Base-by-base conservation (phyloP, 2,797 vertebrate genomes). In the Hephaestus fuliginosus region DNA sequence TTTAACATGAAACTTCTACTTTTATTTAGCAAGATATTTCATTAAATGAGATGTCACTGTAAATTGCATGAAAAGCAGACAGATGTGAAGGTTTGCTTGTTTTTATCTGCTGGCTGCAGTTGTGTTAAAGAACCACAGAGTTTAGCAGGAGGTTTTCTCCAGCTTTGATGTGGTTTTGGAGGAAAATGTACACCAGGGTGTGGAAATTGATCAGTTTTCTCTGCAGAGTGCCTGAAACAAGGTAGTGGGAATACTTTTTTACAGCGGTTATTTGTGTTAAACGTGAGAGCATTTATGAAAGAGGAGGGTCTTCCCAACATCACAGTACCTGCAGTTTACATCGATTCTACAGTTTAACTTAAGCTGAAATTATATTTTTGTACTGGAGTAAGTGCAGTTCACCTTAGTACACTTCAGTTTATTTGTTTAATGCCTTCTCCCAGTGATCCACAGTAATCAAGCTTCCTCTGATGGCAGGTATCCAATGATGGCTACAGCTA, bases 401-500 rank as follows among this genome's bases (percentile, higher is more conserved):
- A 25, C 18, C 33, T 0, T 56, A 3, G n/a, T 39, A 13, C 51
- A 30, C 13, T 61, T 70, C 12, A 57, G 57, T 57, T 57, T 43
- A 36, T 79, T 20, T 75, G 69, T 67, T 51, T n/a, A 46, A 72
- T 41, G 28, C 33, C 13, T 77, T 64, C 69, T 69, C 77, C 22
- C 71, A 64, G 52, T 55, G 36, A 78, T 61, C n/a, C 11, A 3
- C n/a, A 57, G 46, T 70, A 67, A 85, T 73, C 18, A 58, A 3
- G 48, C 61, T 55, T 85, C 66, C 81, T 78, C 56, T 86, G 60
- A 64, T 69, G 73, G 57, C 94, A 98, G 97, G 95, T 98, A 71
- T 97, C 98, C 82, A 98, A 98, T 66, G 97, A 99, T 64, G 97
- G 97, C 69, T 93, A 97, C 76, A 90, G 92, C 85, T 98, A 96